Evolutionary conservation across 2,888 invertebrate species (phyloP).

Genomic region (Aleiodes leptofemur): DNA sequence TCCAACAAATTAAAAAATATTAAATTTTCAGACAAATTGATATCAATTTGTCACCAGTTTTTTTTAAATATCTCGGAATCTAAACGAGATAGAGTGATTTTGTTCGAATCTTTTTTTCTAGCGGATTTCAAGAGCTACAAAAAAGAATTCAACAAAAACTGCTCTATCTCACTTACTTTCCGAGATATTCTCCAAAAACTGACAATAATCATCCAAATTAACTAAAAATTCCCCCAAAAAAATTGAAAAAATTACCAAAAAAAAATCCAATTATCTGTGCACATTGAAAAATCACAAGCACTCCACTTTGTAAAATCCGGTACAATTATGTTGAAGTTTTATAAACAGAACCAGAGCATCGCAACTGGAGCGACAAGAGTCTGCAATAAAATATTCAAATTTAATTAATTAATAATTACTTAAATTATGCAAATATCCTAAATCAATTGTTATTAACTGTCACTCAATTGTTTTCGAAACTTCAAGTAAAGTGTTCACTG

Average conservation of each 20-base stretch:
- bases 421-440: neutral
- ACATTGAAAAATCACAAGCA: slow-evolving; percentile 9
- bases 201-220: neutral
- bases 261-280: neutral
- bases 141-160: no score
- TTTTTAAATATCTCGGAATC: no score
- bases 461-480: no score
- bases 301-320: slow-evolving; percentile 16
- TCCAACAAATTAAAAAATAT: neutral
- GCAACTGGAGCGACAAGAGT: slow-evolving; percentile 43
- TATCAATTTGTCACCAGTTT: no score
- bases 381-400: slow-evolving; percentile 8
- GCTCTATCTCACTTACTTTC: no score
- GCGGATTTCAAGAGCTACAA: neutral
- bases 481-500: slow-evolving; percentile 4
- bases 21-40: no score
- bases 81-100: no score
- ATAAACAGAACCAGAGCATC: slow-evolving; percentile 37
- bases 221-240: neutral
- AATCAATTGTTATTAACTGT: neutral
- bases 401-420: slow-evolving; percentile 13
- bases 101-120: neutral
- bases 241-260: slow-evolving; percentile 16
- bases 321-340: slow-evolving; percentile 19
- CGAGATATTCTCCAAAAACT: no score